phyloP scores from a whole-genome alignment of 1,140 invertebrate genomes.

The Aporrectodea caliginosa region DNA sequence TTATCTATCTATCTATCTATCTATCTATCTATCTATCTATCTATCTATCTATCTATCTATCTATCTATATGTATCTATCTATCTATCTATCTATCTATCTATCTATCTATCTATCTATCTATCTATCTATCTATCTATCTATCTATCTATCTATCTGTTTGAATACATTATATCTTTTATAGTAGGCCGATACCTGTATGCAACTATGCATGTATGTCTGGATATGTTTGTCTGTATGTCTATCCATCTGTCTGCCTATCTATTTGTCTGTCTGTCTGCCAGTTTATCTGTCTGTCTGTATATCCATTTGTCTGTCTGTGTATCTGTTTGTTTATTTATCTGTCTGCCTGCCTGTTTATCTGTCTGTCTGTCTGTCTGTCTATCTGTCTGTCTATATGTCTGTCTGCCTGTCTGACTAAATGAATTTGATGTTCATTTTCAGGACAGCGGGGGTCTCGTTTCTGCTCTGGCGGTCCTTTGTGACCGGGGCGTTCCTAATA shows the following conservation, averaged over 20 bases:
- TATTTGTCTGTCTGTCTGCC: not conserved
- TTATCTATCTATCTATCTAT: too few species aligned
- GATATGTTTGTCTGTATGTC: not conserved
- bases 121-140: not conserved
- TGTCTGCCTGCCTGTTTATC: not conserved
- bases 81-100: not conserved
- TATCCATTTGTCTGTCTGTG: not conserved
- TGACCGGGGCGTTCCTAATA: not conserved
- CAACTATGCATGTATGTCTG: not conserved
- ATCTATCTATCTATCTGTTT: not conserved
- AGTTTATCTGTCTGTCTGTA: not conserved
- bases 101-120: not conserved
- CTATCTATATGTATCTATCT: too few species aligned
- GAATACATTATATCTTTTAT: not conserved
- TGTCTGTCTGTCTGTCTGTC: not conserved
- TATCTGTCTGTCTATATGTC: not conserved
- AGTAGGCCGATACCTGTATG: not conserved
- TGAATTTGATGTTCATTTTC: not conserved
- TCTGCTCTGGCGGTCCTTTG: not conserved
- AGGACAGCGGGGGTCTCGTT: not conserved
- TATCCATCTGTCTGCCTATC: not conserved
- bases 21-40: too few species aligned
- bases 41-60: too few species aligned
- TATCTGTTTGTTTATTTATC: not conserved
- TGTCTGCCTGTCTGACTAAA: not conserved